phyloP scores from a whole-genome alignment of 30 jellyfish, hydroid and myxozoan species.

The Aurelia sp. region DNA sequence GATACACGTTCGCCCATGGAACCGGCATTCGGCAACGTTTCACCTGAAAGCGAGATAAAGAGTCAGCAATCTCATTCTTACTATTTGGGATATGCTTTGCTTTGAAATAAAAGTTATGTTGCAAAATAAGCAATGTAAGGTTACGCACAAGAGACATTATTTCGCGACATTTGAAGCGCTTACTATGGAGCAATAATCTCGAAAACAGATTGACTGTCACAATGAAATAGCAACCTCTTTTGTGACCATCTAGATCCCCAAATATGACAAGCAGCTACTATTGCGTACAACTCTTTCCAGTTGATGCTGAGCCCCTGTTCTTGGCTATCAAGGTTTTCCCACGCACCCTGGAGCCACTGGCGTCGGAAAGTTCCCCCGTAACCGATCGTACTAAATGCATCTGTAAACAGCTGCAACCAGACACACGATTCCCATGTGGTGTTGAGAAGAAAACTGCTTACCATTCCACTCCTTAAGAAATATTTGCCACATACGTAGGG shows the following conservation, averaged over 20 bases:
- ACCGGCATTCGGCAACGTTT: too few species aligned
- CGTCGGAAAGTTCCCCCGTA: background rate
- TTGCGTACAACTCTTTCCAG: slow-evolving; percentile 6
- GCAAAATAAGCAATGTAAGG: too few species aligned
- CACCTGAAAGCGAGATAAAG: too few species aligned
- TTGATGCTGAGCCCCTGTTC: background rate
- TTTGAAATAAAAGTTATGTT: too few species aligned
- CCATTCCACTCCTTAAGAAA: slow-evolving; percentile 9
- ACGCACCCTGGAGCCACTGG: slow-evolving; percentile 2
- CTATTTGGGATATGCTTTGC: too few species aligned
- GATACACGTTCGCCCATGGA: too few species aligned
- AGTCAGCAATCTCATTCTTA: too few species aligned
- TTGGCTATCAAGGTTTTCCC: background rate
- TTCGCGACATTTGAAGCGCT: background rate
- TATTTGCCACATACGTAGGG: background rate
- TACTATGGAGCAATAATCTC: background rate
- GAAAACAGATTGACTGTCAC: background rate
- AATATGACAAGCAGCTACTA: background rate
- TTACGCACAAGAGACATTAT: background rate
- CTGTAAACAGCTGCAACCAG: background rate
- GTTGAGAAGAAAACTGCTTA: background rate
- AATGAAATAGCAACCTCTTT: too few species aligned
- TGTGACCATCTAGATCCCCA: background rate
- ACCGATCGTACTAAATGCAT: slow-evolving; percentile 10
- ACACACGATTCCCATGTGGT: background rate